A percentile compares a stretch with the other conserved stretches of the same genome.
These are phyloP conservation scores for Metalampra italica DNA, from an alignment of 2,888 invertebrate genomes.

Conservation along the genomic window DNA sequence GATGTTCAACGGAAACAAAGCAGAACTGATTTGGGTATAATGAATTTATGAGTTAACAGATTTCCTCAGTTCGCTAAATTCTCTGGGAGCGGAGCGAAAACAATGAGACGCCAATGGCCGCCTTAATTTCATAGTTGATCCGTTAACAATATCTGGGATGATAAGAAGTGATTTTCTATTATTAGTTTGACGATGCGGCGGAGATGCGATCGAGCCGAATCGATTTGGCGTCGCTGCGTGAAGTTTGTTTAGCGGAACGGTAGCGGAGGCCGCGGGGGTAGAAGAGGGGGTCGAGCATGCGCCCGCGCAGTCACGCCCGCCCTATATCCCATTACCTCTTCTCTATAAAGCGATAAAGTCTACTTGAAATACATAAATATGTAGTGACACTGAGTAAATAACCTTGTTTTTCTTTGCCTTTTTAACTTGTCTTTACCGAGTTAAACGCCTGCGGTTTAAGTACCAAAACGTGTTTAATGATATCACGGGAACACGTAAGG, in stretches of 20 bases:
- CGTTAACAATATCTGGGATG: conserved; percentile 57
- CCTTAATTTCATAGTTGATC: conserved; percentile 70
- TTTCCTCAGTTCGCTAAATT: conserved; percentile 45
- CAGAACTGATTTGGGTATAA: conserved; percentile 61
- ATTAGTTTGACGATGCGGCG: conserved; percentile 53
- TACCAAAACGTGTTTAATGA: not conserved
- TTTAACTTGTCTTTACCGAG: conserved; percentile 23
- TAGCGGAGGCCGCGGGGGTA: conserved; percentile 30
- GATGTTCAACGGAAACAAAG: conserved; percentile 72
- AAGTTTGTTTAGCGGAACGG: conserved; percentile 75
- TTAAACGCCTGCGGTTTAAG: conserved; percentile 23
- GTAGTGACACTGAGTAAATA: conserved; percentile 52
- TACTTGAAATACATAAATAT: conserved; percentile 19
- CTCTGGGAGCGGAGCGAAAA: conserved; percentile 55
- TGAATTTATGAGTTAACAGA: conserved; percentile 60
- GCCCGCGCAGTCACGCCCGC: conserved; percentile 48
- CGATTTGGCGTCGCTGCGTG: conserved; percentile 69
- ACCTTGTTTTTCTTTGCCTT: conserved; percentile 32
- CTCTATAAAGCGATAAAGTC: conserved; percentile 25
- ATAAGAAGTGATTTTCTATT: conserved; percentile 68
- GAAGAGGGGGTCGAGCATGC: conserved; percentile 34
- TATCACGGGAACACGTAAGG: too few species aligned
- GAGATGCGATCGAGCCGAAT: conserved; percentile 68
- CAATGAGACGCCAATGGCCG: conserved; percentile 53
- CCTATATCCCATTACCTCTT: conserved; percentile 28